Evolutionary conservation across 2,797 vertebrate genomes (phyloP), one percentile per base, ranked within the genome.

Genomic region (Glyptemys insculpta): DNA sequence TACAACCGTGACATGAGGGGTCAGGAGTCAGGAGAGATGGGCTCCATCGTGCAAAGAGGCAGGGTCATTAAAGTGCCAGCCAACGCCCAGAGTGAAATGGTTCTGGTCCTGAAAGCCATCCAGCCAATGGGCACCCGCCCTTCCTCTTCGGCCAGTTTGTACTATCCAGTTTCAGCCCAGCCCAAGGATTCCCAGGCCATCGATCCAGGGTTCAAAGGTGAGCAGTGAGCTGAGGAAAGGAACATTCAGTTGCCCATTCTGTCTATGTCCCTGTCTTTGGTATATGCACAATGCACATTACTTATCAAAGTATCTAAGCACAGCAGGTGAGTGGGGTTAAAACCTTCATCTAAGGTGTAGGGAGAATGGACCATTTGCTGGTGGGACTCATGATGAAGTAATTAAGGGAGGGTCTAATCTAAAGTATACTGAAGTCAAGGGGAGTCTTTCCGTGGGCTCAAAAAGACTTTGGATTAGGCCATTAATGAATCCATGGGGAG

Each of bases 71-170:
- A 53, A n/a, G 56, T 79, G 54, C 85, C 76, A 29, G 54, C 49
- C 27, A 81, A 23, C 21, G 29, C 56, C 29, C 90, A 94, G 34
- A 87, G 87, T 29, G 87, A 96, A 83, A 89, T 94, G 57, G 78
- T 93, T 18, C 90, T 93, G 91, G 52, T 88, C 2, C 81, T 95
- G 12, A 94, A 83, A 44, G 44, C 96, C 54, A 31, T 90, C 80
- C 84, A 89, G 52, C 47, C 86, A 19, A 53, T 49, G 27, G 41
- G 79, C 23, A 18, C 54, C 25, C 21, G 9, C 54, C 49, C 65
- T 62, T 57, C 47, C 59, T 92, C 83, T 3, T 53, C 68, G 2
- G 49, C 82, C 68, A 80, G 53, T 44, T 59, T 90, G 21, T 87
- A 68, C 49, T 85, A 86, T n/a, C 12, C 81, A 37, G 52, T 62